Conservation (phyloP, 2,113 vertebrate genomes). For the Dissostichus mawsoni region DNA sequence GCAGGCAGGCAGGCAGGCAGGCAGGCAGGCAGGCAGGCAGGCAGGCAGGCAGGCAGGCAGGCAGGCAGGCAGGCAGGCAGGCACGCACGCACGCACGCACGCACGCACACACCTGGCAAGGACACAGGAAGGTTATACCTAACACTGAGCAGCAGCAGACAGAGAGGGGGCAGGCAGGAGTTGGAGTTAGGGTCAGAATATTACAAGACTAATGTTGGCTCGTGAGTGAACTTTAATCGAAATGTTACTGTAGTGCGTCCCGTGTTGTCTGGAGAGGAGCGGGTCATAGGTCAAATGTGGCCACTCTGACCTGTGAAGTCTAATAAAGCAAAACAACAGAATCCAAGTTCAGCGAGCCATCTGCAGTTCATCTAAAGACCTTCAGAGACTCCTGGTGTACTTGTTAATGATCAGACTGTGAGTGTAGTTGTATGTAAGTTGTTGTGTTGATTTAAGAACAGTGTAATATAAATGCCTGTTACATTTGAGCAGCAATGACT, state of each 20-base stretch:
- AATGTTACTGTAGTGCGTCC: neutral
- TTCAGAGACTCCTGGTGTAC: too few relatives aligned
- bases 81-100: constrained; percentile 29
- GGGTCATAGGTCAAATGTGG: neutral
- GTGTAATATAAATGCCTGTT: neutral
- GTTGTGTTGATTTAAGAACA: neutral
- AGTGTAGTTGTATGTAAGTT: neutral
- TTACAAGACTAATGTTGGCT: neutral
- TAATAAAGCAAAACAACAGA: neutral
- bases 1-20: too few relatives aligned
- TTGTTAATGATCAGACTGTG: neutral
- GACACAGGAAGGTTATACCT: constrained; percentile 48
- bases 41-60: too few relatives aligned
- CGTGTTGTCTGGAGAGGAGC: too few relatives aligned
- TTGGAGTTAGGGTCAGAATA: neutral
- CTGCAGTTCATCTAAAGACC: neutral
- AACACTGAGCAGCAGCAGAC: constrained; percentile 1
- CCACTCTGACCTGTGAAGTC: neutral
- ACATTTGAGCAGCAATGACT: neutral
- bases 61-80: too few relatives aligned
- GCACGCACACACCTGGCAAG: constrained; percentile 22
- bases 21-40: too few relatives aligned
- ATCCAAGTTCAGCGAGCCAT: neutral
- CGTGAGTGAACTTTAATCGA: neutral
- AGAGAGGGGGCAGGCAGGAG: constrained; percentile 1